Evolutionary conservation across 2,113 vertebrate species (phyloP), one percentile per base, ranked within the genome.

Genomic region (Herpetotheres cachinnans): DNA sequence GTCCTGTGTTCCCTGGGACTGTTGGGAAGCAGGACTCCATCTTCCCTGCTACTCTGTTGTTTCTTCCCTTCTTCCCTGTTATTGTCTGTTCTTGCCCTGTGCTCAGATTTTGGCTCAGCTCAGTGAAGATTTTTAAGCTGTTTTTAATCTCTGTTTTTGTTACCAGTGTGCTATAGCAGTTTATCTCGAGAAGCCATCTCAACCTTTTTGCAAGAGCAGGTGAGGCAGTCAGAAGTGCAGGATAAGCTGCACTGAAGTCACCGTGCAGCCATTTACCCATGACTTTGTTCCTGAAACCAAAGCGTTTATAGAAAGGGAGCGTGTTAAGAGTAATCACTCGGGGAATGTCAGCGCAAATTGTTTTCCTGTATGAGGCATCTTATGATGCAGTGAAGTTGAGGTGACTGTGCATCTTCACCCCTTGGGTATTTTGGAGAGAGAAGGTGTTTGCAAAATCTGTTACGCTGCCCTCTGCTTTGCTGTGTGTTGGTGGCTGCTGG

Each of bases 151-250:
- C 79, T 66, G 72, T 26, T 92, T 94, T 96, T 94, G 83, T 94
- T 93, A 77, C 27, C 40, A 17, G 77, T 11, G 1, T 82, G 83
- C 67, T 87, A 20, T 13, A 84, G 78, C 92, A 27, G 40, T 91
- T 94, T 88, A 91, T 93, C 95, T 93, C 46, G 87, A 85, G 71
- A 67, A 95, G 49, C 90, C 82, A 92, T 97, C 79, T 95, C 88
- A 80, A 27, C 78, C 54, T 76, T 82, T 90, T 80, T 62, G 49
- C 46, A 29, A 65, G 82, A 93, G 82, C 67, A 72, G 62, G 66
- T 91, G 74, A 94, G 54, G 74, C 84, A n/a, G 74, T 24, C 49
- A 70, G 78, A 87, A 91, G 59, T 56, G 91, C 77, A 46, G 87
- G 82, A 34, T 85, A 46, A 95, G 94, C 85, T 73, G 77, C 32